Conservation (phyloP, 2,797 vertebrate genomes). For the Phrynocephalus forsythii region DNA sequence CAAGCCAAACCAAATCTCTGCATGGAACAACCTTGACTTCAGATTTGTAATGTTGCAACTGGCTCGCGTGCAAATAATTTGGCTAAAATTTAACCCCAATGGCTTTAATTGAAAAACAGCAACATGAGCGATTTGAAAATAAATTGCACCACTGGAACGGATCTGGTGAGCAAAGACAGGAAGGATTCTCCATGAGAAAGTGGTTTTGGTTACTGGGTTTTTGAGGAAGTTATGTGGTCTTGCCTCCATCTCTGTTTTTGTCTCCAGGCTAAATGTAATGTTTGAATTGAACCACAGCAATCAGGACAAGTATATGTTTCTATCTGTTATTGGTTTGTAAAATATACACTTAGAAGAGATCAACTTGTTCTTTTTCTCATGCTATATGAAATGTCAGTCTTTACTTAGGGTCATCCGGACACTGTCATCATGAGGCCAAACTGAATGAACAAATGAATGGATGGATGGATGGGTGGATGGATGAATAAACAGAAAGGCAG, state of each 20-base stretch:
- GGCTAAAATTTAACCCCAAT: background rate
- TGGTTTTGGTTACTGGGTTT: slow-evolving; percentile 1
- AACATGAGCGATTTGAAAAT: background rate
- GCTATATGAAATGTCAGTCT: background rate
- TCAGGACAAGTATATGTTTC: slow-evolving; percentile 19
- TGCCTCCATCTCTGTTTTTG: background rate
- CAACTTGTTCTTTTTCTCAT: background rate
- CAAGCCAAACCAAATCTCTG: background rate
- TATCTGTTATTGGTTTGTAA: background rate
- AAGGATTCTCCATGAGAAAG: background rate
- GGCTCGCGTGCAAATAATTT: slow-evolving; percentile 1
- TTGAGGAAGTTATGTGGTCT: slow-evolving; percentile 17
- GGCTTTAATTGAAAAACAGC: background rate
- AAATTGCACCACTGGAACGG: background rate
- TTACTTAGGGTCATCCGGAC: too few species aligned
- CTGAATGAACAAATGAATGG: background rate
- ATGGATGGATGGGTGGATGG: too few species aligned
- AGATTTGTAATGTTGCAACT: background rate
- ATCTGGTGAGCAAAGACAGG: background rate
- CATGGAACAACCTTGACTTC: background rate
- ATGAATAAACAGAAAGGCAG: too few species aligned
- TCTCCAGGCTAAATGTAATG: slow-evolving; percentile 13
- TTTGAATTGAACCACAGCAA: slow-evolving; percentile 10
- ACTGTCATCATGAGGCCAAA: background rate
- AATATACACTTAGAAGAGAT: background rate